A percentile compares a stretch with the other conserved stretches of the same genome.
phyloP scores from a whole-genome alignment of 2,888 invertebrate genomes.

The Eubasilissa splendida region DNA sequence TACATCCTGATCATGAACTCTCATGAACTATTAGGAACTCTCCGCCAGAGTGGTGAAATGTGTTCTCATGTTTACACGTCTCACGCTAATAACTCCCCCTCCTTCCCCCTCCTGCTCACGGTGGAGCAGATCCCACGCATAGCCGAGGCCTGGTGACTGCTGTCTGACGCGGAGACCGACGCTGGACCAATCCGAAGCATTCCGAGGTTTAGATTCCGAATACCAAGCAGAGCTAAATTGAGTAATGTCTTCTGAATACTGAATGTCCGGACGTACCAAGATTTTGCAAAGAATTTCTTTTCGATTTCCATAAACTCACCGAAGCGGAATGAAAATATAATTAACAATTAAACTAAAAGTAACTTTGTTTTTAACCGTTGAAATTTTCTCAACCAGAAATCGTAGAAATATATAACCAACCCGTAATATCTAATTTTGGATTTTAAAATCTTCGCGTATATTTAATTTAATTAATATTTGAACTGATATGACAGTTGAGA shows the following conservation, averaged over 20 bases:
- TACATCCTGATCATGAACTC: too few relatives aligned
- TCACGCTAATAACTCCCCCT: constrained; percentile 17
- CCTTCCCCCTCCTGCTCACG: background rate
- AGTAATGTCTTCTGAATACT: background rate
- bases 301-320: background rate
- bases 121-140: background rate
- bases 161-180: background rate
- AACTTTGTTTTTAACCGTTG: background rate
- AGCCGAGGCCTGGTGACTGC: background rate
- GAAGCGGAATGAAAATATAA: background rate
- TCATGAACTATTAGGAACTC: too few relatives aligned
- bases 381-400: background rate
- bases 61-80: background rate
- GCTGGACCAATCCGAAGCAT: constrained; percentile 24
- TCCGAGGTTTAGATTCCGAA: background rate
- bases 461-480: too few relatives aligned
- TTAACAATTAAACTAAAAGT: background rate
- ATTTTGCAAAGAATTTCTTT: background rate
- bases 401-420: too few relatives aligned
- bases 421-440: too few relatives aligned
- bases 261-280: background rate
- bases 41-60: too few relatives aligned
- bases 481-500: too few relatives aligned
- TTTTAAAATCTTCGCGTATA: too few relatives aligned
- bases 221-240: background rate